Evolutionary conservation across 2,888 invertebrate species (phyloP), one percentile per base, ranked within the genome.

Genomic region (Troides oblongomaculatus): DNA sequence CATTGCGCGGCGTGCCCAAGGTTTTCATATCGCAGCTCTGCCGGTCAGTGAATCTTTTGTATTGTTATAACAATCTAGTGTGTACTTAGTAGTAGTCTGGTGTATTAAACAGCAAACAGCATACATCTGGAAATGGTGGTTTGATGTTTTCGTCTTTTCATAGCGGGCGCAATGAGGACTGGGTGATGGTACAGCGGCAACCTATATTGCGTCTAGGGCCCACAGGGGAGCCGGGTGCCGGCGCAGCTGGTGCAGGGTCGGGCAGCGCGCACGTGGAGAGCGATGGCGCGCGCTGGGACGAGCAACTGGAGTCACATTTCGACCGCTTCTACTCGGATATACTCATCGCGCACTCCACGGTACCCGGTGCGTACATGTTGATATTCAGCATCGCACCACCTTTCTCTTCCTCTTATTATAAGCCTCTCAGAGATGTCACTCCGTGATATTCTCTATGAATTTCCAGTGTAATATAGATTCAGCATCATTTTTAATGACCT

Each of bases 1-100:
- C 82, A 67, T 87, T 96, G 71, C 77, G 82, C 14, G 88, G 93
- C 66, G 94, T 95, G 78, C 96, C 96, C 30, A 96, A 96, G 87
- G 94, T 96, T 68, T 95, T 96, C 79, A 92, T 96, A 71, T 95
- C 96, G 79, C 96, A 96, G 79, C 94, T 94, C 74, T 96, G 96
- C 85, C 93, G 95, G 94, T 90, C 4, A 72, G 79, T 73, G 3
- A 39, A 6, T 39, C 39, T 7, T 39, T 39, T 39, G 6, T 10
- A 10, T 1, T 39, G 6, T 39, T 39, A 1, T 39, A 39, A 39
- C 39, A 8, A 39, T 39, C 39, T 21, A 21, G 21, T 21, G 21
- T 21, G 21, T 21, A 21, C 21, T 21, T 21, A 21, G 21, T 21
- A 21, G 21, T 21, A 21, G 21, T 21, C 21, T 21, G 21, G 39